A percentile compares a stretch with the other conserved stretches of the same genome.
Evolutionary conservation across 2,888 invertebrate genomes (phyloP).

Genomic region (Dyspetes luteomarginatus): DNA sequence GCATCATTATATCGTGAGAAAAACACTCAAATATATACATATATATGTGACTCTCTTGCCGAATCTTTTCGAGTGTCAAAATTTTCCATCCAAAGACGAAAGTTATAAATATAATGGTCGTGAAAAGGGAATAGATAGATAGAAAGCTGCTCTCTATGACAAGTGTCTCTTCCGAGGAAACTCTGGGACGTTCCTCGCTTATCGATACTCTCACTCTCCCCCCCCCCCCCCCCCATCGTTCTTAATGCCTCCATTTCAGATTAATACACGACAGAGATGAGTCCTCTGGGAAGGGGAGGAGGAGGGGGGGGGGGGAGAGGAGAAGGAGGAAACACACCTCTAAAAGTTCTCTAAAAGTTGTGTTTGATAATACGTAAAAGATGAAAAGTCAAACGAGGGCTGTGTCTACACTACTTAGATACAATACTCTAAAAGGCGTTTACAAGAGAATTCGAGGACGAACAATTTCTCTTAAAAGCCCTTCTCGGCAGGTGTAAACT

Average conservation of each 20-base stretch:
- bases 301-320: not conserved
- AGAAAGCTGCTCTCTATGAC: not conserved
- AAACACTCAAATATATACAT: slow-evolving; percentile 23
- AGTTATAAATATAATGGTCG: slow-evolving; percentile 33
- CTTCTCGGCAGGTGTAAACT: too few relatives aligned
- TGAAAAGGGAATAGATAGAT: not conserved
- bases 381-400: too few relatives aligned
- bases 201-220: slow-evolving; percentile 38
- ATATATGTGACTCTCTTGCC: not conserved
- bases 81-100: slow-evolving; percentile 25
- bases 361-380: too few relatives aligned
- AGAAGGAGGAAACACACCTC: too few relatives aligned
- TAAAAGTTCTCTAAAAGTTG: too few relatives aligned
- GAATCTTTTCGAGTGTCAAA: slow-evolving; percentile 36
- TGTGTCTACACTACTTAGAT: too few relatives aligned
- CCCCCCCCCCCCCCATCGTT: not conserved
- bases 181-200: slow-evolving; percentile 27
- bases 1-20: not conserved
- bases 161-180: slow-evolving; percentile 54
- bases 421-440: too few relatives aligned
- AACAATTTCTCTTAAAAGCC: too few relatives aligned
- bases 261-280: slow-evolving; percentile 23
- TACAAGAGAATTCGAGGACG: too few relatives aligned
- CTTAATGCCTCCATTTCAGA: slow-evolving; percentile 25
- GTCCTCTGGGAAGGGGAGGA: not conserved